Base-by-base conservation (phyloP, 2,888 invertebrate species). In the Ctenicera cuprea region DNA sequence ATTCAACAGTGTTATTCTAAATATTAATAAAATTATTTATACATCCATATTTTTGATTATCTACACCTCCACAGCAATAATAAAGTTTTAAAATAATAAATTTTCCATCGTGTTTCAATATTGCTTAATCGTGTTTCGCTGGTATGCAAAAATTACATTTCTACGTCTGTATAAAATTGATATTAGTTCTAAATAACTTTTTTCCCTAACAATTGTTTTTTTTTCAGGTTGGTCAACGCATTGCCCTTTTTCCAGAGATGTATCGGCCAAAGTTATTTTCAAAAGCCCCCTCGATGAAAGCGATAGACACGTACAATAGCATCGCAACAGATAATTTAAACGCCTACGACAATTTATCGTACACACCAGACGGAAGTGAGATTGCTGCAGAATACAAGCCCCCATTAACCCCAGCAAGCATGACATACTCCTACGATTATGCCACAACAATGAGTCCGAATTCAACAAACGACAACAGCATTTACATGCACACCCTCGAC, bases 301-400 rank as follows among this genome's bases (percentile, higher is more conserved):
- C 86, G 30, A 84, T 87, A 64, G 81, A 82, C 69, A 85, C 84
- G 66, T 87, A 87, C 82, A 85, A 86, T 80, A 86, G 85, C 76
- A 79, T 86, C 18, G 80, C 83, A 11, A 79, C 80, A n/a, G 78
- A 73, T n/a, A 76, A 76, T 64, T 69, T 63, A 38, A 75, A 68
- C 50, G 74, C 79, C 5, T 77, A 78, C 73, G 83, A 83, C 22
- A 83, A 84, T 76, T 76, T 81, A 41, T 81, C 78, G 41, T 84
- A 83, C 71, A 81, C 84, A 38, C 81, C 83, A 26, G 82, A 82
- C 62, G 30, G 52, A n/a, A 79, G 74, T 65, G 78, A 78, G 61
- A 76, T 77, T 48, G 65, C 64, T 3, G 70, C 70, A 22, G 69
- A 71, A 7, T 74, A 71, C 38, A 70, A 67, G 22, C 52, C 59